Evolutionary conservation across 1,140 invertebrate species (phyloP), one percentile per base, ranked within the genome.

Genomic region (Trachymyrmex septentrionalis): DNA sequence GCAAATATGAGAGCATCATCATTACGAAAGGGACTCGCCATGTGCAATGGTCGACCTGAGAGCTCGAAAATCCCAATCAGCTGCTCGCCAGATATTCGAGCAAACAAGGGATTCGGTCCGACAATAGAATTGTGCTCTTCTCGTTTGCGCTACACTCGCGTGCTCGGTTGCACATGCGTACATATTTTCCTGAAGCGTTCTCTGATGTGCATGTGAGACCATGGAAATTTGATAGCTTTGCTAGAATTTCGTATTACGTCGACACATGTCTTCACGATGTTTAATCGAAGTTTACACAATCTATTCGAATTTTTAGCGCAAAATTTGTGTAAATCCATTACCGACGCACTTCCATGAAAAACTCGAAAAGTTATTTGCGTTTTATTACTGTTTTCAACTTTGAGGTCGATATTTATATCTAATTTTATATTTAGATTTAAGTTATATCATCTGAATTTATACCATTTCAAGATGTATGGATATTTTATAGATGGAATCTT

Each of bases 11-110:
- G 76, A 69, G 67, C 64, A 71, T 64, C 85, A 85, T 91, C 81
- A 81, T 88, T 87, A 69, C 82, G 81, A 91, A 69, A 91, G 84
- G 81, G 89, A 72, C 73, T 71, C 59, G 69, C 91, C 92, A 90
- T 88, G 86, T 93, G 92, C 90, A 91, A 93, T 94, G 63, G 69
- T 84, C 61, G 88, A 81, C 27, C 44, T 50, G 77, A 80, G 71
- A 76, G 80, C 90, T 87, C 86, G 92, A 92, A 94, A 93, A 94
- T 93, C 93, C 92, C 93, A 93, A 94, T 94, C 93, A 94, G 93
- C 93, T 94, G 93, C 92, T 93, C 75, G 86, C 89, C 92, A 92
- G 91, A 93, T 93, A 87, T 90, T 91, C 86, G 85, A 92, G 85
- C 92, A 93, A 92, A 94, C 91, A 92, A 92, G 91, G 88, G 86